A percentile compares a stretch with the other conserved stretches of the same genome.
Evolutionary conservation across 2,113 vertebrate genomes (phyloP).

Genomic region (Microcebus murinus): DNA sequence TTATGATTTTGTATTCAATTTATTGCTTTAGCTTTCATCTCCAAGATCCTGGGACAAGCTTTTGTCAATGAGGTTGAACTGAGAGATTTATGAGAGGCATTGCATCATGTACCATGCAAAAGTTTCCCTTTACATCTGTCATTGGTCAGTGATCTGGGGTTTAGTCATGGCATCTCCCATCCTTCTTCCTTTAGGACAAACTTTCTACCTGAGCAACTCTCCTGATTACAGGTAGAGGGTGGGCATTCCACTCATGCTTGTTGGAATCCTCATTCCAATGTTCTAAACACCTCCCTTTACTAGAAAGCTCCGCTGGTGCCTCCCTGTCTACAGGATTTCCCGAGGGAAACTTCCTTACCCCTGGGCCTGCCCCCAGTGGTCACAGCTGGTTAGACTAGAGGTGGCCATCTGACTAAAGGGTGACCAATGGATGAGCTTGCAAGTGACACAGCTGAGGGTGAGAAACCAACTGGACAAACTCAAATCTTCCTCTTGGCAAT

Average conservation of each 20-base stretch:
- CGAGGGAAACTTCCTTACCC: neutral
- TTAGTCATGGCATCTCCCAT: neutral
- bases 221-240: neutral
- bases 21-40: slow-evolving; percentile 50
- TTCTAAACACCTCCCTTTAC: neutral
- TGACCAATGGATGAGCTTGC: neutral
- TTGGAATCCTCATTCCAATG: neutral
- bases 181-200: neutral
- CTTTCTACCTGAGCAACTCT: neutral
- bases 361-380: neutral
- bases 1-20: neutral
- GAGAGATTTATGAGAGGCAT: neutral
- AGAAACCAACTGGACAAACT: neutral
- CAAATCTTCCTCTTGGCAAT: neutral
- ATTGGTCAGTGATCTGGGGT: neutral
- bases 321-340: neutral
- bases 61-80: neutral
- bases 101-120: neutral
- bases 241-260: neutral
- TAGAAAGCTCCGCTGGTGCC: neutral
- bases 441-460: neutral
- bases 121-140: neutral
- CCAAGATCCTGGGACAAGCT: neutral
- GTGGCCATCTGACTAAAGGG: neutral
- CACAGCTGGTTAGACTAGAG: neutral